phyloP scores from a whole-genome alignment of 2,797 vertebrate species.

The Enteromius anoplus region DNA sequence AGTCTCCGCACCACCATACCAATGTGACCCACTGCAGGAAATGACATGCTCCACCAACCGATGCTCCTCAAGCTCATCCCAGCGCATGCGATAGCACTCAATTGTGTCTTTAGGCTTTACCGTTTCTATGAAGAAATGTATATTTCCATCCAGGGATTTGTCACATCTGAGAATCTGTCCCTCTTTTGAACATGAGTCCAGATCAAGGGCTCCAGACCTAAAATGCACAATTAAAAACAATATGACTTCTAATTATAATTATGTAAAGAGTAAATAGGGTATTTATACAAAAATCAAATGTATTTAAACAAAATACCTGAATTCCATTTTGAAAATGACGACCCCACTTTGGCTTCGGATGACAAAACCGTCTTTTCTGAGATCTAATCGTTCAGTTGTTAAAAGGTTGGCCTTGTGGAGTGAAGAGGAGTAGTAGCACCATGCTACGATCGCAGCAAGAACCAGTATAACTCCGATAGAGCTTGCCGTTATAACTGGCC shows the following conservation, averaged over 20 bases:
- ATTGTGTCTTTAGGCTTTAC: slow-evolving; percentile 88
- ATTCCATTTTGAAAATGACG: slow-evolving; percentile 85
- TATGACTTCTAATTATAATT: background rate
- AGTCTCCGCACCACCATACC: slow-evolving; percentile 93
- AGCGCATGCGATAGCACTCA: slow-evolving; percentile 94
- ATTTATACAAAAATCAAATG: background rate
- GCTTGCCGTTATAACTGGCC: slow-evolving; percentile 78
- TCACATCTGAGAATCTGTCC: slow-evolving; percentile 83
- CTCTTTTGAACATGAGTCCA: slow-evolving; percentile 90
- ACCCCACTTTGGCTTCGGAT: slow-evolving; percentile 85
- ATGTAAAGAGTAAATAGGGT: background rate
- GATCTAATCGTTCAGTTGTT: slow-evolving; percentile 83
- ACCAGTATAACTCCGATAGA: slow-evolving; percentile 82
- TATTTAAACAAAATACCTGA: slow-evolving; percentile 74
- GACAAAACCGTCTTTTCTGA: slow-evolving; percentile 86
- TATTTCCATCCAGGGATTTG: slow-evolving; percentile 76
- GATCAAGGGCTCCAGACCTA: slow-evolving; percentile 84
- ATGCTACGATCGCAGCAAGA: slow-evolving; percentile 83
- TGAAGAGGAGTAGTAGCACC: slow-evolving; percentile 92
- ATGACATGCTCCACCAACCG: slow-evolving; percentile 87
- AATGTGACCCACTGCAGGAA: slow-evolving; percentile 88
- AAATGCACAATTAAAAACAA: slow-evolving; percentile 5
- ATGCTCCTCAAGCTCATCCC: slow-evolving; percentile 85
- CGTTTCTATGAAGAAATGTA: slow-evolving; percentile 94
- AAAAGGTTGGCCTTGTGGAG: slow-evolving; percentile 85